Base-by-base conservation (phyloP, 2,113 vertebrate genomes). In the Columba janthina region DNA sequence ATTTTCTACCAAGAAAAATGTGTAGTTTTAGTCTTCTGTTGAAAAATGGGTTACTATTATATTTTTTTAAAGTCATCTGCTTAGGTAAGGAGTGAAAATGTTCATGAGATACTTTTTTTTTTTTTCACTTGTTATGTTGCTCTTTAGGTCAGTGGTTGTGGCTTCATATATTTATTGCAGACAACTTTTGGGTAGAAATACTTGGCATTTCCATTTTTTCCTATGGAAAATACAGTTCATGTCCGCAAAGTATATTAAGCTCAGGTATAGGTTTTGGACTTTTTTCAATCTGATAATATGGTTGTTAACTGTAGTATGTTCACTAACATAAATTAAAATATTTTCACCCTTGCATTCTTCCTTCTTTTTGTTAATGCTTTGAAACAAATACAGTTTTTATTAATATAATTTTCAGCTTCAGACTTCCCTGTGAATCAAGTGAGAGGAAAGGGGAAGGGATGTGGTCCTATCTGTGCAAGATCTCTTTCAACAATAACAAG, bases 71-170 rank as follows among this genome's bases (percentile, higher is more conserved):
- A 89, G 42, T 26, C 2, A 32, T 51, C 56, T 66, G 13, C 20
- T 65, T n/a, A 90, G 15, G 3, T 42, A 51, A 67, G 6, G 5
- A 72, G 21, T 65, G 74, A 56, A 77, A 70, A 54, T 77, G 54
- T 13, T 12, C 6, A 16, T 53, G 28, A 58, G 34, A 28, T 17
- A n/a, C 0, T 0, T 70, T 84, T 58, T 12, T 0, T 4, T 21
- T 19, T n/a, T 17, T 89, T 75, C 5, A 14, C 19, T 88, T 9
- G 74, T 1, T 0, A 14, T 61, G 9, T 77, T 92, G 7, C 24
- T 83, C 28, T 93, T 24, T 38, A 96, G 95, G 80, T 5, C 83
- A 25, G 34, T 95, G 96, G 94, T 24, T 95, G 69, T 95, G 94
- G 92, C 17, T 75, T 88, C 34, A 24, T 50, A 48, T 44, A 48